These are phyloP conservation scores for Erythrolamprus reginae DNA, from an alignment of 2,113 vertebrate species.

Conservation along the genomic window DNA sequence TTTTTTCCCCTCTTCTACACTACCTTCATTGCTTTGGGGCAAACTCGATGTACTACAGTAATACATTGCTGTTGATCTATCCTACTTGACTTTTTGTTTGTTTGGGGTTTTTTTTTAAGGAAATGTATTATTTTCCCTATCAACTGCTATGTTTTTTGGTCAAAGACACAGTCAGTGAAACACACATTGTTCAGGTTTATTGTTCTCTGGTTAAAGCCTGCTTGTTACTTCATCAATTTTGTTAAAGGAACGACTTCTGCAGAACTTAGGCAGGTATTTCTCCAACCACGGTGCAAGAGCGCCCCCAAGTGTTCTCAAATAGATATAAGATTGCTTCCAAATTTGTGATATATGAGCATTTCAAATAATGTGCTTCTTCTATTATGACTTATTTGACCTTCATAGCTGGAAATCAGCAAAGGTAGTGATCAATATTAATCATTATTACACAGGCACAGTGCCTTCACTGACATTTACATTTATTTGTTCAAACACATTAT, in stretches of 20 bases:
- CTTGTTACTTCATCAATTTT: conserved; percentile 41
- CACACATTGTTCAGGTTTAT: conserved; percentile 39
- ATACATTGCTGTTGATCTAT: conserved; percentile 23
- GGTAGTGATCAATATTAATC: not conserved
- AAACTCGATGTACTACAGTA: conserved; percentile 4
- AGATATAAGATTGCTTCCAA: not conserved
- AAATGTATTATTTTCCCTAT: conserved; percentile 42
- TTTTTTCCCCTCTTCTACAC: not conserved
- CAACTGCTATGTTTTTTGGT: conserved; percentile 52
- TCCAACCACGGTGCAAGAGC: conserved; percentile 51
- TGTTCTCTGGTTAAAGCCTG: conserved; percentile 56
- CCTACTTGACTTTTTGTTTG: not conserved
- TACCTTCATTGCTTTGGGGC: not conserved
- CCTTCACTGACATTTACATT: not conserved
- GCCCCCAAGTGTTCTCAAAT: conserved; percentile 51
- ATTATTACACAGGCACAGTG: not conserved
- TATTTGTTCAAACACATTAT: not conserved
- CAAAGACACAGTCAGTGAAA: conserved; percentile 55
- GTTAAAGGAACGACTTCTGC: too few relatives aligned
- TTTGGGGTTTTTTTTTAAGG: not conserved
- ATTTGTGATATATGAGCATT: not conserved
- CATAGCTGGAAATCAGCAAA: not conserved
- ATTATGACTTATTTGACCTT: not conserved
- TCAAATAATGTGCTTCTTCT: not conserved
- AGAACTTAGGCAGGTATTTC: fast-evolving